Evolutionary conservation across 2,113 vertebrate species (phyloP).

Genomic region (Kobus ellipsiprymnus): DNA sequence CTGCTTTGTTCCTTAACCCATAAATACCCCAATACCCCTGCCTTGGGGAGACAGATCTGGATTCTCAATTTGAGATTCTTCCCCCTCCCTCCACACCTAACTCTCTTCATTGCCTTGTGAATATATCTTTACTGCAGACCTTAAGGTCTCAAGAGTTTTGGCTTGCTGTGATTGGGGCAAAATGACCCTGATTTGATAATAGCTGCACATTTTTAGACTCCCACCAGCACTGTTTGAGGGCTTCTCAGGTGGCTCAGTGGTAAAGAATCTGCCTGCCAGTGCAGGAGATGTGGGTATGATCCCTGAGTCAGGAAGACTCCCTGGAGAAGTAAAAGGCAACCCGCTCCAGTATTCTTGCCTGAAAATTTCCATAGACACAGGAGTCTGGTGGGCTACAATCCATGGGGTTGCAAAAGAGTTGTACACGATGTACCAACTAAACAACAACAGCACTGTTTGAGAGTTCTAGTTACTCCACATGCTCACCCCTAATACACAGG

Average conservation of each 20-base stretch:
- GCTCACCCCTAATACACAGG: not conserved
- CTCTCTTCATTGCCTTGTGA: not conserved
- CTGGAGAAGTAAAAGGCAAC: not conserved
- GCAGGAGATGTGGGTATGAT: not conserved
- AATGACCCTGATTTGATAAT: not conserved
- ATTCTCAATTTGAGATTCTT: not conserved
- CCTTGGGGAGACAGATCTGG: not conserved
- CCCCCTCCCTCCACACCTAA: not conserved
- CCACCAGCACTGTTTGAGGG: not conserved
- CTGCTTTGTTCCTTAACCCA: not conserved
- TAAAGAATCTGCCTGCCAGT: not conserved
- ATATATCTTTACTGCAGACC: not conserved
- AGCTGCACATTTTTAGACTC: not conserved
- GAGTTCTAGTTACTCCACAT: not conserved
- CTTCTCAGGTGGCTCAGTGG: not conserved
- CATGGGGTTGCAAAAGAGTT: not conserved
- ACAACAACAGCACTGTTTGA: not conserved
- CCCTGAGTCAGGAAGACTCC: not conserved
- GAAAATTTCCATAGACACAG: not conserved
- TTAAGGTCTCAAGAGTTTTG: not conserved
- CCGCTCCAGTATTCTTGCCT: not conserved
- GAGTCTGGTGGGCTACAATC: not conserved
- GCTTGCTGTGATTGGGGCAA: not conserved
- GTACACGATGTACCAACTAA: accelerated
- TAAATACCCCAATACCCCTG: not conserved